Percentiles rank a stretch among this genome's conserved stretches.
These are phyloP conservation scores for Apostichopus parvimensis DNA, from an alignment of 35 echinoderm and acorn worm species.

Conservation along the genomic window DNA sequence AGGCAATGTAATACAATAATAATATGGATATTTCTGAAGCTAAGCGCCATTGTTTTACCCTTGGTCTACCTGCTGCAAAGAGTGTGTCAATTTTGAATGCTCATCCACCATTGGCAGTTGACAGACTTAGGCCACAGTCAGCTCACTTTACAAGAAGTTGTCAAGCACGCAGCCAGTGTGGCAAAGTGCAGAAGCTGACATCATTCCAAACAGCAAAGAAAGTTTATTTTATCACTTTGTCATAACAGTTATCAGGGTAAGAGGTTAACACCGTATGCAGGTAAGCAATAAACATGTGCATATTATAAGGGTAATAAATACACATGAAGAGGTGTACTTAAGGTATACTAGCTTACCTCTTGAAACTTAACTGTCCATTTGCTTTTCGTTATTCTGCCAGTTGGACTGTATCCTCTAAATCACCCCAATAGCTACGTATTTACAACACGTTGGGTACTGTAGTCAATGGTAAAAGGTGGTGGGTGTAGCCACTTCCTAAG, in stretches of 20 bases:
- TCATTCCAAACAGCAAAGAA: slow-evolving; percentile 59
- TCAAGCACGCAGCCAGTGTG: slow-evolving; percentile 45
- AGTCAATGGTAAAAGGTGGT: no score
- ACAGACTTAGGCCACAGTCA: slow-evolving; percentile 83
- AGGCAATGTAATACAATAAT: not conserved
- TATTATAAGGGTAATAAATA: no score
- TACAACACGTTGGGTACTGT: no score
- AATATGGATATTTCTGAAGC: slow-evolving; percentile 77
- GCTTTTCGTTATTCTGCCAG: no score
- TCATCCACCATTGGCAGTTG: slow-evolving; percentile 85
- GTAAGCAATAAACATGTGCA: slow-evolving; percentile 24
- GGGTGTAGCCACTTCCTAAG: no score
- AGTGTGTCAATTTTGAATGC: slow-evolving; percentile 68
- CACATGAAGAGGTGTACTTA: no score
- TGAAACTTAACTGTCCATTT: no score
- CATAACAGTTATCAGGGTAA: slow-evolving; percentile 53
- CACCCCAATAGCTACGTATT: no score
- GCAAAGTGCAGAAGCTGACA: slow-evolving; percentile 64
- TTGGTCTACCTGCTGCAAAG: slow-evolving; percentile 43
- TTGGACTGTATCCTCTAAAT: no score
- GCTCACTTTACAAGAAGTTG: slow-evolving; percentile 53
- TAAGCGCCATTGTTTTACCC: slow-evolving; percentile 58
- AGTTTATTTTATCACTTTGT: slow-evolving; percentile 56
- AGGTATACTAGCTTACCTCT: no score
- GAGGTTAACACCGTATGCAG: slow-evolving; percentile 69